These are phyloP conservation scores for Tipula lateralis DNA, from an alignment of 2,888 invertebrate species.

Conservation along the genomic window DNA sequence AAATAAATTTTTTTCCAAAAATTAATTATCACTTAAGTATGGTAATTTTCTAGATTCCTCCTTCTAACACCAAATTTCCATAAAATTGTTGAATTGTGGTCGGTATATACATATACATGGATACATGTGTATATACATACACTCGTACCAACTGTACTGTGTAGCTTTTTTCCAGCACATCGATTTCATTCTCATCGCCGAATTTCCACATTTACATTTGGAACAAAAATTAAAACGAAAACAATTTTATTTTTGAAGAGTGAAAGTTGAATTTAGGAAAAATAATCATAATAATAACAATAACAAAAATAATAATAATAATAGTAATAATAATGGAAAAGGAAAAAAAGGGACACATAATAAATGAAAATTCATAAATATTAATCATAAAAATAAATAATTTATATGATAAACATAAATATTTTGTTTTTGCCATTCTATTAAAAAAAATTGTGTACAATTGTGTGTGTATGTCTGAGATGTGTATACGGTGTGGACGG, in stretches of 20 bases:
- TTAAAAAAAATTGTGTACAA: background rate
- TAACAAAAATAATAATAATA: background rate
- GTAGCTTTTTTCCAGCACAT: background rate
- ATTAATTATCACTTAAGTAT: background rate
- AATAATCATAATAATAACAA: background rate
- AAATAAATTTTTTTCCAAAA: background rate
- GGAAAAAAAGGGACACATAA: background rate
- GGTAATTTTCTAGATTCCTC: background rate
- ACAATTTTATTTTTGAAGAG: background rate
- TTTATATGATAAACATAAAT: background rate
- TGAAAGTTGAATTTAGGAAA: background rate
- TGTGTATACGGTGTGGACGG: background rate
- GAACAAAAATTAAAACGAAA: background rate
- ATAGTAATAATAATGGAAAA: background rate
- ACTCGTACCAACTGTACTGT: too few relatives aligned
- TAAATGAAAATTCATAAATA: constrained; percentile 1
- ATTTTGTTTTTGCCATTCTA: background rate
- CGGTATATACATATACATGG: too few relatives aligned
- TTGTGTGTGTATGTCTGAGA: too few relatives aligned
- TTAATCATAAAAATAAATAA: constrained; percentile 11
- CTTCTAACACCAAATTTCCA: background rate
- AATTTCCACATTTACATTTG: background rate
- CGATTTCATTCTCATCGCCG: background rate
- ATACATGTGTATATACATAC: too few relatives aligned
- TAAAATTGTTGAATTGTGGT: background rate